These are phyloP conservation scores for Aeoliscus strigatus DNA, from an alignment of 2,797 vertebrate genomes.

Conservation along the genomic window DNA sequence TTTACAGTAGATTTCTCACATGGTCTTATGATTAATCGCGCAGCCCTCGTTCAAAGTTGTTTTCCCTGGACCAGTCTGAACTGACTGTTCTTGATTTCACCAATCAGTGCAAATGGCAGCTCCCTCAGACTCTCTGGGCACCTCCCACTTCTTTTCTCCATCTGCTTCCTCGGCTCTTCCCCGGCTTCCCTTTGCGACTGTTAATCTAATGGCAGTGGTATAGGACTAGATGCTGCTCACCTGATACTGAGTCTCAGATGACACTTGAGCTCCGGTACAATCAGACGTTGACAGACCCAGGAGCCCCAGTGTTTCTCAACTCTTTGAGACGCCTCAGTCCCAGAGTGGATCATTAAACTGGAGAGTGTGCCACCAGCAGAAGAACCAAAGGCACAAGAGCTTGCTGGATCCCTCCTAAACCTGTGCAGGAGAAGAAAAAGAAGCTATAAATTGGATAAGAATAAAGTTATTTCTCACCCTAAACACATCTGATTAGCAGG, in stretches of 20 bases:
- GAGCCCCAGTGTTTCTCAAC: slow-evolving; percentile 52
- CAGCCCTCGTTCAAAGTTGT: too few species aligned
- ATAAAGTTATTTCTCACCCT: slow-evolving; percentile 43
- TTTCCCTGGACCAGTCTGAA: too few species aligned
- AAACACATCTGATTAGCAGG: slow-evolving; percentile 62
- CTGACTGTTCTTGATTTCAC: too few species aligned
- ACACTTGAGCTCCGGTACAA: slow-evolving; percentile 44
- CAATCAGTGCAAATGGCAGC: too few species aligned
- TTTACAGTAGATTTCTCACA: too few species aligned
- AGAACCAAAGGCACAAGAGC: slow-evolving; percentile 51
- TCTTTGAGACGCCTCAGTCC: slow-evolving; percentile 53
- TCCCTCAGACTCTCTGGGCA: slow-evolving; percentile 4
- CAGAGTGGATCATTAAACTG: slow-evolving; percentile 68
- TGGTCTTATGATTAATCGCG: too few species aligned
- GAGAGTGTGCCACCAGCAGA: slow-evolving; percentile 42
- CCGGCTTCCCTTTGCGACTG: slow-evolving; percentile 19
- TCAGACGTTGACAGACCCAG: slow-evolving; percentile 46
- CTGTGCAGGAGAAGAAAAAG: slow-evolving; percentile 32
- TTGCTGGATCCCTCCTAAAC: slow-evolving; percentile 50
- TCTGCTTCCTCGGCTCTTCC: slow-evolving; percentile 10
- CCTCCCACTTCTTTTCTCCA: background rate
- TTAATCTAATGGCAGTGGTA: slow-evolving; percentile 47
- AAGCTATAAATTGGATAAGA: slow-evolving; percentile 33
- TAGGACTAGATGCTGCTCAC: slow-evolving; percentile 40
- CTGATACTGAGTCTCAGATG: slow-evolving; percentile 52